Base-by-base conservation (phyloP, 1,140 invertebrate species). In the Lysiphlebus fabarum region DNA sequence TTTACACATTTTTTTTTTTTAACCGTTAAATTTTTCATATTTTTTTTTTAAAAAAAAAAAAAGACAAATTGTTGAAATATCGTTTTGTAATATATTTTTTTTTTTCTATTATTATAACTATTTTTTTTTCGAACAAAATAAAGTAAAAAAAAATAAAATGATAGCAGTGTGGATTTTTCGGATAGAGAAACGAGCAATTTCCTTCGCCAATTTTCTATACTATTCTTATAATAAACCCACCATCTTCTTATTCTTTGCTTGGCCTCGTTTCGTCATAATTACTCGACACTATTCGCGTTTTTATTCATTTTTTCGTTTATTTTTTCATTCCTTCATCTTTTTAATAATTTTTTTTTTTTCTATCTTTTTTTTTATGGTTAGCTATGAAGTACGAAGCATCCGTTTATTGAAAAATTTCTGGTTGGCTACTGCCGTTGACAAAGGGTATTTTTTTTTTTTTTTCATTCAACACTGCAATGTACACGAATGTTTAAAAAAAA, bases 201-300 rank as follows among this genome's bases (percentile, higher is more conserved):
- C 53, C 53, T 56, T 11, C 7, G 53, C 43, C 53, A 56, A 56
- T 56, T 56, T 56, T 56, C 43, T 33, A 45, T n/a, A 56, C 42
- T 42, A 17, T 44, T 45, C 53, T 56, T 37, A 56, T 56, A 56
- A 56, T 56, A 56, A 44, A 45, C 43, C 42, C 33, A 56, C 36
- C 42, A 14, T 34, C 38, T n/a, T 0, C 47, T 56, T 49, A 47
- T 51, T 42, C 47, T 41, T 50, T 61, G 26, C 53, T 56, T 34
- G 49, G 49, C 49, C 49, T 51, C 49, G 36, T 51, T 51, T 51
- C 49, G 36, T 51, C 49, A 51, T 51, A 51, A 51, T 51, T 51
- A 51, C 49, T 34, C 38, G 49, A 51, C 49, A 36, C 49, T 51
- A 36, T n/a, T 26, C 4, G 38, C 49, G 33, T 12, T 34, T 51